A percentile compares a stretch with the other conserved stretches of the same genome.
phyloP scores from a whole-genome alignment of 2,113 vertebrate genomes.

The Antennarius striatus region DNA sequence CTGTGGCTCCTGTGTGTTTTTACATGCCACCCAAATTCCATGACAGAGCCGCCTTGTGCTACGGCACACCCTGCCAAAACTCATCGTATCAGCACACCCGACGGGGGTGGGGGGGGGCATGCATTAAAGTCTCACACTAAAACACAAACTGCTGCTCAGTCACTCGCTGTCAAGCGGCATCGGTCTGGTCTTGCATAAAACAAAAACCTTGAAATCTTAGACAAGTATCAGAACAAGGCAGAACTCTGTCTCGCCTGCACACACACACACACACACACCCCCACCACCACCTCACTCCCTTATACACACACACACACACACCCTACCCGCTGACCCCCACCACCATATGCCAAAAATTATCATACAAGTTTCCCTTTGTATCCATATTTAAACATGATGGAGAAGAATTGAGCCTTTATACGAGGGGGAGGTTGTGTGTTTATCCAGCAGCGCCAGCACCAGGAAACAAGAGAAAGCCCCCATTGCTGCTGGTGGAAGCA shows the following conservation, averaged over 20 bases:
- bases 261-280: constrained; percentile 43
- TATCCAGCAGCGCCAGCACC: constrained; percentile 78
- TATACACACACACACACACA: constrained; percentile 41
- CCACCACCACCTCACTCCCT: neutral
- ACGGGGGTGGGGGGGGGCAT: constrained; percentile 33
- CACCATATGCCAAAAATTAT: constrained; percentile 83
- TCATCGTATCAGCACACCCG: constrained; percentile 48
- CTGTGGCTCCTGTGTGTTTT: constrained; percentile 41
- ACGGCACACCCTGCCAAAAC: constrained; percentile 37
- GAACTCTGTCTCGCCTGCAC: constrained; percentile 71
- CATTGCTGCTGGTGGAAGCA: constrained; percentile 72
- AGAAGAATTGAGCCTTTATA: constrained; percentile 84
- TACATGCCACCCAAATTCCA: constrained; percentile 49
- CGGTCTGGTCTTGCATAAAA: constrained; percentile 61
- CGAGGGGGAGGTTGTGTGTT: constrained; percentile 75
- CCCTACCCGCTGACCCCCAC: constrained; percentile 61
- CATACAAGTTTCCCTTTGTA: constrained; percentile 84
- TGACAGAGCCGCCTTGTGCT: constrained; percentile 41
- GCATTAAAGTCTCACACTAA: constrained; percentile 43
- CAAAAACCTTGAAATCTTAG: constrained; percentile 67
- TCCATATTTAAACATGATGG: constrained; percentile 81
- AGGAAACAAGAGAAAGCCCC: constrained; percentile 80
- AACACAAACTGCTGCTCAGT: constrained; percentile 43
- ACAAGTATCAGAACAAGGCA: constrained; percentile 79
- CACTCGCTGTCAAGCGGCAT: constrained; percentile 56